Evolutionary conservation across 2,797 vertebrate genomes (phyloP).

Genomic region (Champsocephalus gunnari): DNA sequence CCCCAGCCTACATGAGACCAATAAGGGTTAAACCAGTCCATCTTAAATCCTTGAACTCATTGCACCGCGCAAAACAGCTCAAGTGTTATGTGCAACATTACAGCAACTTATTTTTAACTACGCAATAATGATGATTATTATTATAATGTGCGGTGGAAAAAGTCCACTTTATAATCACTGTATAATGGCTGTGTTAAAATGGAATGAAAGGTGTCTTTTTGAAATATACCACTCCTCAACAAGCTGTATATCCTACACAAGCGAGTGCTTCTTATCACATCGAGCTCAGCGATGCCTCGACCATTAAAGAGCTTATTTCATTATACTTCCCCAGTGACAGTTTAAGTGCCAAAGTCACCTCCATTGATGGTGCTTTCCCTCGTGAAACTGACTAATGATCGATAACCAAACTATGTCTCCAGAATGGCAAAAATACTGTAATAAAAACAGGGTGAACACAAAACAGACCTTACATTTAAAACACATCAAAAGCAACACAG

Average conservation of each 20-base stretch:
- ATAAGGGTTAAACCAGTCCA: constrained; percentile 13
- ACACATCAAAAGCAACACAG: constrained; percentile 34
- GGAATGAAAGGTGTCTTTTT: constrained; percentile 57
- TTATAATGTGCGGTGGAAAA: constrained; percentile 40
- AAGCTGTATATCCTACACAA: constrained; percentile 40
- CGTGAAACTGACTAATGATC: constrained; percentile 69
- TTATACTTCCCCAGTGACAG: constrained; percentile 62
- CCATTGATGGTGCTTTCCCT: constrained; percentile 53
- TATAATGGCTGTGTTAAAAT: constrained; percentile 23
- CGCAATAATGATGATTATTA: constrained; percentile 44
- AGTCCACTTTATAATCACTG: constrained; percentile 41
- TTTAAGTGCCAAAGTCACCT: constrained; percentile 75
- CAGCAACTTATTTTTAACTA: constrained; percentile 50
- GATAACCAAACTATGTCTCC: constrained; percentile 68
- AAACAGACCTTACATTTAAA: constrained; percentile 46
- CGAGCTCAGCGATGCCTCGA: constrained; percentile 46
- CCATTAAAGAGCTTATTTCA: constrained; percentile 69
- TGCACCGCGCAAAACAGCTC: constrained; percentile 10
- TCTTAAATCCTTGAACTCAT: constrained; percentile 32
- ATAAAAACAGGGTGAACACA: constrained; percentile 44
- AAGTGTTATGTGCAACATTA: constrained; percentile 46
- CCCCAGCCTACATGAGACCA: constrained; percentile 13
- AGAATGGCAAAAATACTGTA: constrained; percentile 57
- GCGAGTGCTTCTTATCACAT: constrained; percentile 13
- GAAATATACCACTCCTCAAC: constrained; percentile 54